Base-by-base conservation (phyloP, 2,888 invertebrate species). In the Villa cingulata region DNA sequence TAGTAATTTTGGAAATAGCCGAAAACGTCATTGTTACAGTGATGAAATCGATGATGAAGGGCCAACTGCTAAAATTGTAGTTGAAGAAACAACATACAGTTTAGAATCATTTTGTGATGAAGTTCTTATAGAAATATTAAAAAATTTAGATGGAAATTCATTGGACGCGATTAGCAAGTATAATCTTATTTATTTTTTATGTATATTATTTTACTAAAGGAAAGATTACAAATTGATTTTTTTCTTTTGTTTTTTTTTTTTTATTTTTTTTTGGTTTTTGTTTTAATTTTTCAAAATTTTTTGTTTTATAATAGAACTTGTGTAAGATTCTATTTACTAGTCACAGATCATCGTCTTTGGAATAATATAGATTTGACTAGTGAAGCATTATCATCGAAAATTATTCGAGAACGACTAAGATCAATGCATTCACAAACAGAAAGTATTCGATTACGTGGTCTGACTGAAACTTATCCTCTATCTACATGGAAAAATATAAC, bases 291-390 rank as follows among this genome's bases (percentile, higher is more conserved):
- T 12, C 37, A 34, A 18, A 14, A 37, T 32, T 43, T 12, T 40
- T 23, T 29, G 23, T n/a, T 10, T 37, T 37, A 37, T 43, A 6
- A n/a, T 49, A 70, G 70, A 32, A 62, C 64, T 23, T 66, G 67
- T 36, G 55, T 55, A 3, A 63, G 65, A 9, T 61, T 70, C 32
- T 59, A 61, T 48, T 59, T 51, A 38, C 53, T 70, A 16, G 57
- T 64, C 2, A 50, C 61, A 46, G 70, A 70, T 50, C 63, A 58
- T 41, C 62, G 63, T 19, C 60, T 70, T 7, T 70, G 70, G 68
- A 57, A 58, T 23, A 50, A 60, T 32, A 62, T 68, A 23, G 63
- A 69, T 54, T 57, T 67, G 32, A 59, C 62, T 45, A 55, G 57
- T 18, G 58, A 60, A 4, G 58, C 61, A 3, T 52, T 64, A 20